A percentile compares a stretch with the other conserved stretches of the same genome.
phyloP scores from a whole-genome alignment of 2,113 vertebrate species.

The Bufo gargarizans region DNA sequence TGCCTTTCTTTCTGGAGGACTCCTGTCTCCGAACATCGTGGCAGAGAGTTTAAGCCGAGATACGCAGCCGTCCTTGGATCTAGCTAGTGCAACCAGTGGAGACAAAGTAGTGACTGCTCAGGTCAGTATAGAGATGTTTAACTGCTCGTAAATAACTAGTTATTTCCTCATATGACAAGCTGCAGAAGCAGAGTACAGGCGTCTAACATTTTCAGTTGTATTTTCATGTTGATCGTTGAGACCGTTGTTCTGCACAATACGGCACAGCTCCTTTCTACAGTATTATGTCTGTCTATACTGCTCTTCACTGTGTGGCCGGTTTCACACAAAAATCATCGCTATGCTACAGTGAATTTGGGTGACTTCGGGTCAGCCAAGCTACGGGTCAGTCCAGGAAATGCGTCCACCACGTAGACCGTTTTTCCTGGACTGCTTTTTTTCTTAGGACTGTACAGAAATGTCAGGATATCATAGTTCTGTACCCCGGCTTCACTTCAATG shows the following conservation, averaged over 20 bases:
- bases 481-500: too few species aligned
- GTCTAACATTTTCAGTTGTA: neutral
- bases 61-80: conserved; percentile 92
- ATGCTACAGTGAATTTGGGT: too few species aligned
- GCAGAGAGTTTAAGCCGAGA: conserved; percentile 85
- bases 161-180: neutral
- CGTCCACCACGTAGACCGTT: too few species aligned
- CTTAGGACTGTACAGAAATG: too few species aligned
- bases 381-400: too few species aligned
- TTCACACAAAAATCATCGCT: too few species aligned
- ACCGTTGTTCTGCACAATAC: neutral
- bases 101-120: conserved; percentile 96
- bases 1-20: conserved; percentile 74
- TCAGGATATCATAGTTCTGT: too few species aligned
- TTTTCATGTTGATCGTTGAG: neutral
- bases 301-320: too few species aligned
- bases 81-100: conserved; percentile 95
- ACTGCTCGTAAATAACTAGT: too few species aligned
- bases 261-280: neutral
- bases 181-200: neutral
- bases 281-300: neutral
- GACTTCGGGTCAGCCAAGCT: too few species aligned
- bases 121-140: conserved; percentile 69
- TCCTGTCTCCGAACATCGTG: conserved; percentile 81
- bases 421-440: too few species aligned